Percentiles rank a stretch among this genome's conserved stretches.
phyloP scores from a whole-genome alignment of 2,113 vertebrate species.

The Lynx canadensis region DNA sequence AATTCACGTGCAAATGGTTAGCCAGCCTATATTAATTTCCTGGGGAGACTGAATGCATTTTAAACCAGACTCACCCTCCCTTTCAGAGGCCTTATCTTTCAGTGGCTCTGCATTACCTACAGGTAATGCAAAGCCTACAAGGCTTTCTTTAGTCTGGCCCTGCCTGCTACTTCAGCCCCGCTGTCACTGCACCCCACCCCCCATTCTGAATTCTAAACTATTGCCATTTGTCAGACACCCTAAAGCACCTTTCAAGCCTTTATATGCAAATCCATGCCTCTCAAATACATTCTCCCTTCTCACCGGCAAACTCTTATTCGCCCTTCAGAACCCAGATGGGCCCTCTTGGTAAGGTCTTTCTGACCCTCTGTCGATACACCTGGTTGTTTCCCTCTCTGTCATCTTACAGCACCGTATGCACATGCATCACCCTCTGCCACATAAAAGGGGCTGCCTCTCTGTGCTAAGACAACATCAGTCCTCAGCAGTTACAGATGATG shows the following conservation, averaged over 20 bases:
- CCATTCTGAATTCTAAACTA: not conserved
- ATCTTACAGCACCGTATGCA: accelerated
- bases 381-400: too few relatives aligned
- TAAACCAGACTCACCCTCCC: not conserved
- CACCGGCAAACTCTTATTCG: not conserved
- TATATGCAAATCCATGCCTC: not conserved
- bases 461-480: not conserved
- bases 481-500: not conserved
- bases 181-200: not conserved
- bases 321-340: not conserved
- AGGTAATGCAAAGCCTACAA: not conserved
- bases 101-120: not conserved
- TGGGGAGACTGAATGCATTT: not conserved
- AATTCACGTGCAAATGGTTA: not conserved
- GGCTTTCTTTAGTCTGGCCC: not conserved
- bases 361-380: not conserved
- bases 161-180: not conserved
- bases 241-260: not conserved
- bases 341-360: not conserved
- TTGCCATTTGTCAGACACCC: not conserved
- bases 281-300: not conserved
- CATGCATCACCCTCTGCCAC: not conserved
- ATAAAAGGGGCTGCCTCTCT: not conserved
- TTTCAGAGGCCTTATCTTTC: not conserved
- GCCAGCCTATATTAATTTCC: not conserved